phyloP scores from a whole-genome alignment of 2,888 invertebrate species.

The Nephrotoma flavescens region DNA sequence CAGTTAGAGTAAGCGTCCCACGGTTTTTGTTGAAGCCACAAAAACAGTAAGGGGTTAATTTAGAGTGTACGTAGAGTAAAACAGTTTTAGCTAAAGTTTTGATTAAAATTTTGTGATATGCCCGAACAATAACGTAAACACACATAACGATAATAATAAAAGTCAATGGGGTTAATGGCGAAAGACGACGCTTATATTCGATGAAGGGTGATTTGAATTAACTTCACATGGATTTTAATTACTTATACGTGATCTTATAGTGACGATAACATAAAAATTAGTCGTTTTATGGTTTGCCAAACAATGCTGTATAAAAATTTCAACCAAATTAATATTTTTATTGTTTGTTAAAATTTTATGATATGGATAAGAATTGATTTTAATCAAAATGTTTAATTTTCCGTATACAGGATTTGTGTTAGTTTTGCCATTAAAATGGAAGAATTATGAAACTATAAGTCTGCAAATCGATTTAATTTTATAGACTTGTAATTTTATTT shows the following conservation, averaged over 20 bases:
- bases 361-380: neutral
- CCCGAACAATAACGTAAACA: neutral
- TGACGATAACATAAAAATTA: neutral
- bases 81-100: neutral
- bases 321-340: neutral
- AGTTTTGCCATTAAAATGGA: neutral
- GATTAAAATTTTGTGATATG: neutral
- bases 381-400: neutral
- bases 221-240: neutral
- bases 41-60: neutral
- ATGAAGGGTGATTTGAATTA: neutral
- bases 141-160: neutral
- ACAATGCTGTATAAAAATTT: neutral
- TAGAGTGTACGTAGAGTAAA: too few relatives aligned
- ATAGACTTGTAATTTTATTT: neutral
- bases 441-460: neutral
- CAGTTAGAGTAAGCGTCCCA: neutral
- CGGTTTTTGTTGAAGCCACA: conserved; percentile 2
- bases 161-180: neutral
- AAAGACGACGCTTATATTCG: neutral
- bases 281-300: neutral
- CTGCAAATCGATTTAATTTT: neutral
- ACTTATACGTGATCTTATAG: neutral
- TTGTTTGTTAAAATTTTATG: neutral
- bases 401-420: neutral